Evolutionary conservation across 1,140 invertebrate species (phyloP).

Genomic region (Bombyx mandarina): DNA sequence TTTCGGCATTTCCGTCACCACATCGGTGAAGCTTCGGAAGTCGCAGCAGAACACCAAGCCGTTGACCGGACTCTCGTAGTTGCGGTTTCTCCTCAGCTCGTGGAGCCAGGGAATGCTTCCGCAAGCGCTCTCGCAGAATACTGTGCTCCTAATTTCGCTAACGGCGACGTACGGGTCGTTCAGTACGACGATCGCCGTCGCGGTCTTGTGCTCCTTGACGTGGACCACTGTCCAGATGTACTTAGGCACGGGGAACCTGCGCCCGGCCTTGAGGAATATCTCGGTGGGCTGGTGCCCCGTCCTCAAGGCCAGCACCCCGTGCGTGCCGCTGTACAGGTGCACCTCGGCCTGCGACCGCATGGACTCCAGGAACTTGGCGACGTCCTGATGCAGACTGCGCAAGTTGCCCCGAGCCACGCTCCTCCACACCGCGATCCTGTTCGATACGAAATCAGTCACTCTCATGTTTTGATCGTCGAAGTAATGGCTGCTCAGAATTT

Average conservation of each 20-base stretch:
- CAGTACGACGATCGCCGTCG: conserved; percentile 42
- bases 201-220: conserved; percentile 19
- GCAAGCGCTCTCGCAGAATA: conserved; percentile 63
- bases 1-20: conserved; percentile 33
- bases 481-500: conserved; percentile 38
- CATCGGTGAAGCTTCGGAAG: conserved; percentile 33
- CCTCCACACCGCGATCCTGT: conserved; percentile 46
- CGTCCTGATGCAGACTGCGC: conserved; percentile 43
- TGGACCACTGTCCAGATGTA: conserved; percentile 54
- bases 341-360: conserved; percentile 20
- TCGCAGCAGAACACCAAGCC: conserved; percentile 60
- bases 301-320: conserved; percentile 33
- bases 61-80: conserved; percentile 48
- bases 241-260: conserved; percentile 48
- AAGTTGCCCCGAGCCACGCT: conserved; percentile 55
- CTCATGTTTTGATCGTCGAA: conserved; percentile 56
- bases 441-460: conserved; percentile 52
- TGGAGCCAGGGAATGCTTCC: conserved; percentile 41
- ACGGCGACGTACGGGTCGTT: conserved; percentile 64
- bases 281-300: conserved; percentile 12
- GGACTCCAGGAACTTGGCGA: conserved; percentile 27
- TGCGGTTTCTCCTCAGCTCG: conserved; percentile 34
- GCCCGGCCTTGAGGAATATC: conserved; percentile 31
- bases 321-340: conserved; percentile 48
- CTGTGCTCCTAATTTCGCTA: conserved; percentile 52